Evolutionary conservation across 2,113 vertebrate genomes (phyloP).

Genomic region (Vidua chalybeata): DNA sequence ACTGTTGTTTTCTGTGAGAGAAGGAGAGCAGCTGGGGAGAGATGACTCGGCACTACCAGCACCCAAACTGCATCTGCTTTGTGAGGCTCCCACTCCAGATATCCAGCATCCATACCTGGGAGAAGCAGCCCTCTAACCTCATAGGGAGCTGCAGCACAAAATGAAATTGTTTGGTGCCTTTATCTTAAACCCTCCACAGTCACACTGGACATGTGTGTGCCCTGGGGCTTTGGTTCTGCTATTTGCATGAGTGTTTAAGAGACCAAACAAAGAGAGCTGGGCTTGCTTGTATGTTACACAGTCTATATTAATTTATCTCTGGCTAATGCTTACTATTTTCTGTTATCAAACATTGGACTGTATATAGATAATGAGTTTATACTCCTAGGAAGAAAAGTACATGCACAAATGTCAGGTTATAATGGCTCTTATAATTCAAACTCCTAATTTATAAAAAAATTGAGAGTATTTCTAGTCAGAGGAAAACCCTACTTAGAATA

Average conservation of each 20-base stretch:
- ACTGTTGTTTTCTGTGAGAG: not conserved
- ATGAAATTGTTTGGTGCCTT: not conserved
- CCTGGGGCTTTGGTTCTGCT: not conserved
- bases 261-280: not conserved
- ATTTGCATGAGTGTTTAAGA: not conserved
- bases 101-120: not conserved
- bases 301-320: not conserved
- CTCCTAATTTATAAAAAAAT: not conserved
- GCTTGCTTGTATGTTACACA: not conserved
- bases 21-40: not conserved
- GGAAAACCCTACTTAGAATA: not conserved
- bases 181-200: not conserved
- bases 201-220: not conserved
- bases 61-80: not conserved
- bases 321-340: not conserved
- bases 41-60: not conserved
- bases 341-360: not conserved
- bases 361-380: constrained; percentile 7
- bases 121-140: not conserved
- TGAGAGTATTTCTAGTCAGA: not conserved
- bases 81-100: not conserved
- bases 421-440: not conserved
- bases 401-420: not conserved
- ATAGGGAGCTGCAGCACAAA: not conserved
- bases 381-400: not conserved